phyloP scores from a whole-genome alignment of 1,140 invertebrate species.

The Brachionus calyciflorus region DNA sequence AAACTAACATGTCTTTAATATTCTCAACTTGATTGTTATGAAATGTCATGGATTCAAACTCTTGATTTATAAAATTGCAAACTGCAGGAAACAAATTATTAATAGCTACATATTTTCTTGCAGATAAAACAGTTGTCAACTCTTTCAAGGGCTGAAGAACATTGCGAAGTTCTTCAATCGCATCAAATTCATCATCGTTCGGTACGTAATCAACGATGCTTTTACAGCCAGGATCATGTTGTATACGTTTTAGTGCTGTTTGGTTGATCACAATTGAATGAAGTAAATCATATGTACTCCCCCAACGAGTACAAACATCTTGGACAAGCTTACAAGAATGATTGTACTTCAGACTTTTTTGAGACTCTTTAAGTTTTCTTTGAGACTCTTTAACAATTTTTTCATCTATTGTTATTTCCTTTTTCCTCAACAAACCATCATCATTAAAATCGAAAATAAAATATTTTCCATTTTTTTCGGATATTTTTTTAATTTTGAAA shows the following conservation, averaged over 20 bases:
- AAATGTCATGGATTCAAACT: constrained; percentile 25
- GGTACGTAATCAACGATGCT: background rate
- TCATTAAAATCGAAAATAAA: constrained; percentile 31
- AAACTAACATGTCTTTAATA: constrained; percentile 3
- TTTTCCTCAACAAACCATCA: constrained; percentile 14
- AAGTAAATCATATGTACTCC: constrained; percentile 15
- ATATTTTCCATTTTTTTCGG: constrained; percentile 12
- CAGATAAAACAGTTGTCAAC: constrained; percentile 7
- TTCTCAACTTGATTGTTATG: background rate
- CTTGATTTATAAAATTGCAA: constrained; percentile 31
- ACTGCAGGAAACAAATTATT: constrained; percentile 18
- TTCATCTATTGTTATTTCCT: background rate
- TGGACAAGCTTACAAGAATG: constrained; percentile 27
- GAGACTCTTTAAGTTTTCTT: constrained; percentile 8
- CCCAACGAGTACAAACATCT: constrained; percentile 25
- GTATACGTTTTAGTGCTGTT: constrained; percentile 1
- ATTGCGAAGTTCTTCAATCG: background rate
- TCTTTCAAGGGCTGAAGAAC: background rate
- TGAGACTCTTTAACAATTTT: constrained; percentile 1
- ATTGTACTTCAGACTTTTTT: background rate
- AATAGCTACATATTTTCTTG: background rate
- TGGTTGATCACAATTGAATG: constrained; percentile 2
- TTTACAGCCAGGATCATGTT: background rate
- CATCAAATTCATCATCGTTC: constrained; percentile 13
- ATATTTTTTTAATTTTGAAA: constrained; percentile 29